These are phyloP conservation scores for Heliconius hortense DNA, from an alignment of 2,888 invertebrate genomes.

Conservation along the genomic window DNA sequence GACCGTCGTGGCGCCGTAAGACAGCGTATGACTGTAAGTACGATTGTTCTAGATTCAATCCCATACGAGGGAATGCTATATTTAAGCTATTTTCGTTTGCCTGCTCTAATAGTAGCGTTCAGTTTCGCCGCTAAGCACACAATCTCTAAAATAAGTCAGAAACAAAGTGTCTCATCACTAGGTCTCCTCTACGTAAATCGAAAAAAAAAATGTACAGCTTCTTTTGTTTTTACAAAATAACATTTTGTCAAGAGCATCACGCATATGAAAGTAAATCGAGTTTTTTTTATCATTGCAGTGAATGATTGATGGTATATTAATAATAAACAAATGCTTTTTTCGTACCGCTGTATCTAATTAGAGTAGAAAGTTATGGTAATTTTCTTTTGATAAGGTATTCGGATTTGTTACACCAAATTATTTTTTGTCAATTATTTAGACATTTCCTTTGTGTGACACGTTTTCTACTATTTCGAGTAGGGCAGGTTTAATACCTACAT, in stretches of 20 bases:
- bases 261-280: constrained; percentile 29
- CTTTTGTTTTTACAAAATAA: background rate
- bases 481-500: background rate
- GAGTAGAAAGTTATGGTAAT: constrained; percentile 33
- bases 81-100: background rate
- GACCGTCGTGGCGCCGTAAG: too few relatives aligned
- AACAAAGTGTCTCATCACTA: background rate
- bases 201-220: too few relatives aligned
- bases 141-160: too few relatives aligned
- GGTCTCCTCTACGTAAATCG: background rate
- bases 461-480: background rate
- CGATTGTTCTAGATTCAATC: too few relatives aligned
- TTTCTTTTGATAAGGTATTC: constrained; percentile 15
- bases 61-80: background rate
- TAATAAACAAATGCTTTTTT: constrained; percentile 30
- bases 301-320: constrained; percentile 36
- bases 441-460: background rate
- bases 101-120: background rate
- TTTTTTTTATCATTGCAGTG: constrained; percentile 33
- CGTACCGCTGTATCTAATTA: constrained; percentile 26
- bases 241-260: constrained; percentile 30
- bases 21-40: too few relatives aligned
- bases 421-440: constrained; percentile 3
- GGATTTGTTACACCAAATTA: background rate
- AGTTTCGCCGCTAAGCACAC: too few relatives aligned